Evolutionary conservation across 2,797 vertebrate species (phyloP), one percentile per base, ranked within the genome.

Genomic region (Centroberyx gerrardi): DNA sequence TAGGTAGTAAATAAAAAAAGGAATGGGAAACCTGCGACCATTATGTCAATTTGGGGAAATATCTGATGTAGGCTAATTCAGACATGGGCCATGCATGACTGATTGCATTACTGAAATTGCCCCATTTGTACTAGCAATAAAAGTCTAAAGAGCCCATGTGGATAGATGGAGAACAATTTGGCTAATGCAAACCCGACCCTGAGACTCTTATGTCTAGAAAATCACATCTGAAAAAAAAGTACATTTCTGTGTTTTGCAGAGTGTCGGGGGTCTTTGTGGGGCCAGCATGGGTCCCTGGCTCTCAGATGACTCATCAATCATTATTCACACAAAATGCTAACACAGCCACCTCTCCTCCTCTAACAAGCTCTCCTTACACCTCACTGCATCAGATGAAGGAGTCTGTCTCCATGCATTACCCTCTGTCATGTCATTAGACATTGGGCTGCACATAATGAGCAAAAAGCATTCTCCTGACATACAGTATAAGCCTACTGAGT

Each of bases 231-330:
- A 22, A 49, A 22, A 22, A 15, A 63, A 40, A 61, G 46, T 67
- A 29, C 13, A 59, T 83, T 42, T 64, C 12, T 48, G 44, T 64
- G 53, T 65, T 68, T 51, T 52, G 27, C 44, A 22, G 8, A 40
- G 27, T 22, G 27, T 67, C 42, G 22, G 28, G 36, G 29, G 42
- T 31, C 28, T 8, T 48, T 15, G 60, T 46, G 61, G 64, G 69
- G 58, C 66, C 62, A 52, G 22, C 0, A 3, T 60, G 40, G 68
- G 33, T n/a, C 52, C 59, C 18, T 5, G 33, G 22, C 42, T 68
- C 12, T 33, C 3, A 68, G 77, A 84, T 85, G 85, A 83, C 68
- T 87, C 73, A 88, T 89, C 77, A 82, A 55, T 83, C 72, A 87
- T 81, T 74, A 82, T 67, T 77, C 81, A 68, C 18, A 75, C 31